Evolutionary conservation across 2,113 vertebrate species (phyloP).

Genomic region (Chlamydotis undulata): DNA sequence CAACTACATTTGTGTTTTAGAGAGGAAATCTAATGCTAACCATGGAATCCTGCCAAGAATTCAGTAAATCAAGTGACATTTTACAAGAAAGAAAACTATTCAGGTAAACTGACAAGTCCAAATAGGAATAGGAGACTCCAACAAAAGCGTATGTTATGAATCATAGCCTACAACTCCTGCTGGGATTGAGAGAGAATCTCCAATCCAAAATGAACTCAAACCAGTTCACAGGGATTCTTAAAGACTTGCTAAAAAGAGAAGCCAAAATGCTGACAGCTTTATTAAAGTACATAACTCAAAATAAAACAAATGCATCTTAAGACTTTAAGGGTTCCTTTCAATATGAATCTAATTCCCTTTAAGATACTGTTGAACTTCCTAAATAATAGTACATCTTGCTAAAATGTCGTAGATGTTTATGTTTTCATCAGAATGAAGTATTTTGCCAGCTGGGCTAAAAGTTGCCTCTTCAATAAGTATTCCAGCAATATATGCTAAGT

Average conservation of each 20-base stretch:
- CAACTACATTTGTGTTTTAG: constrained; percentile 20
- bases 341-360: constrained; percentile 64
- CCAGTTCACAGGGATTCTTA: constrained; percentile 58
- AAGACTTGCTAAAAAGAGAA: constrained; percentile 40
- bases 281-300: constrained; percentile 75
- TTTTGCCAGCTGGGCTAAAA: not conserved
- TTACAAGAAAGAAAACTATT: constrained; percentile 36
- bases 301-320: constrained; percentile 63
- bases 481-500: not conserved
- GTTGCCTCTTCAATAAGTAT: not conserved
- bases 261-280: constrained; percentile 77
- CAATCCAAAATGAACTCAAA: constrained; percentile 60
- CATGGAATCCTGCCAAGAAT: constrained; percentile 16
- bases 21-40: constrained; percentile 44
- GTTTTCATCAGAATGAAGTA: not conserved
- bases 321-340: constrained; percentile 72
- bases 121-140: constrained; percentile 20
- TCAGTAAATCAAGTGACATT: constrained; percentile 21
- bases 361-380: constrained; percentile 50
- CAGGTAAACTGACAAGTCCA: constrained; percentile 28
- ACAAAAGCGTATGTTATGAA: not conserved
- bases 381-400: not conserved
- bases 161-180: constrained; percentile 9
- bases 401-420: not conserved
- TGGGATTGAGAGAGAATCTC: constrained; percentile 37